Conservation (phyloP, 2,888 invertebrate species). For the Prenolepis imparis region DNA sequence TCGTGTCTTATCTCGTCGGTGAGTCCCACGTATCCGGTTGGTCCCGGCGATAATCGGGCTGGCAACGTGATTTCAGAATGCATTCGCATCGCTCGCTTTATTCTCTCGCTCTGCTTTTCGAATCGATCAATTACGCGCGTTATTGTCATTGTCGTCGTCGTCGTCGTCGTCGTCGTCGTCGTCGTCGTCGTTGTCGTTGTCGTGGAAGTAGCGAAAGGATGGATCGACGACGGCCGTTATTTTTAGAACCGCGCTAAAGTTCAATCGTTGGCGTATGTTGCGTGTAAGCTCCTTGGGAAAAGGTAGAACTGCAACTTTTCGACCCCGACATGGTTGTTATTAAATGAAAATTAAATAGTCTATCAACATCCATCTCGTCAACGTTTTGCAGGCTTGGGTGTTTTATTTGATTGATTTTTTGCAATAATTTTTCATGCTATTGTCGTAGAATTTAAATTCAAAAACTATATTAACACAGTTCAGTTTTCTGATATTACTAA, state of each 20-base stretch:
- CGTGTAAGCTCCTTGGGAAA: neutral
- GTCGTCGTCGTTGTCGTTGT: conserved; percentile 16
- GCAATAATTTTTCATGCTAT: neutral
- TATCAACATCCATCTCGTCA: neutral
- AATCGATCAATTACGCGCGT: conserved; percentile 32
- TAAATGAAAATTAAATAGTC: neutral
- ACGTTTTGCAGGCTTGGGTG: neutral
- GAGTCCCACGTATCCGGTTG: neutral
- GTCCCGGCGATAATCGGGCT: neutral
- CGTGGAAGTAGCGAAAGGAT: conserved; percentile 66
- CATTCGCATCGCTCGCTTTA: neutral
- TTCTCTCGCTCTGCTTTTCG: neutral
- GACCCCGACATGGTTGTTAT: neutral
- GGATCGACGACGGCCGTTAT: conserved; percentile 63
- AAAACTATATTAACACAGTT: neutral
- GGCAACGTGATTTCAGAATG: neutral
- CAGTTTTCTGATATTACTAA: neutral
- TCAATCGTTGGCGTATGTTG: conserved; percentile 57
- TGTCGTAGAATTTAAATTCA: neutral
- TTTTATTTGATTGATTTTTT: neutral
- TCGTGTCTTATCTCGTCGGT: neutral
- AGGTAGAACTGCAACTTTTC: neutral
- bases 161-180: conserved; percentile 25
- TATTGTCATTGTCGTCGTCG: neutral
- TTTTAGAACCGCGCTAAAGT: conserved; percentile 72